These are phyloP conservation scores for Grapholita molesta DNA, from an alignment of 1,140 invertebrate genomes.

Conservation along the genomic window DNA sequence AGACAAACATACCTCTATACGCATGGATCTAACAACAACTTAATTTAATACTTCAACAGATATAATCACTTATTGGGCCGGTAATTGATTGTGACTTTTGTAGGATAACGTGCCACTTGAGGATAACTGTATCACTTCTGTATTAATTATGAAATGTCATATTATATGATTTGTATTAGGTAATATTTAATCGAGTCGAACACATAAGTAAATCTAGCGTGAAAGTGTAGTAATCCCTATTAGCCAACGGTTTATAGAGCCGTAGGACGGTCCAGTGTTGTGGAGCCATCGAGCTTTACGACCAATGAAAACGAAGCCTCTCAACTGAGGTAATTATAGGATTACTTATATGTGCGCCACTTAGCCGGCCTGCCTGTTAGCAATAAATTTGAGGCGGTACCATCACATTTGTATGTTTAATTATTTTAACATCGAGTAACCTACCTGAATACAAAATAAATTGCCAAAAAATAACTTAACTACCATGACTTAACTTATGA, in stretches of 20 bases:
- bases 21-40: no score
- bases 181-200: no score
- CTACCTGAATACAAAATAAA: background rate
- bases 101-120: no score
- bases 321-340: conserved; percentile 62
- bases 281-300: conserved; percentile 62
- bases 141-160: no score
- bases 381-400: background rate
- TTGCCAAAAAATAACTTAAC: background rate
- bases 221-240: conserved; percentile 67
- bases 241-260: conserved; percentile 62
- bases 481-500: no score
- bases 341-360: conserved; percentile 47
- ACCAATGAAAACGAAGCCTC: conserved; percentile 60
- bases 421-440: background rate
- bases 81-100: no score
- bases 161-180: no score
- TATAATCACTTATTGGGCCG: no score
- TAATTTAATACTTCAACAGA: no score
- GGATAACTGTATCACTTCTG: no score
- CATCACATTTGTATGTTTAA: background rate
- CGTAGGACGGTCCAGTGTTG: conserved; percentile 54
- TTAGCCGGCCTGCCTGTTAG: conserved; percentile 11
- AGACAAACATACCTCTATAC: no score
- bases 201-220: conserved; percentile 47